A percentile compares a stretch with the other conserved stretches of the same genome.
phyloP scores from a whole-genome alignment of 2,888 invertebrate species.

The Eupithecia subfuscata region DNA sequence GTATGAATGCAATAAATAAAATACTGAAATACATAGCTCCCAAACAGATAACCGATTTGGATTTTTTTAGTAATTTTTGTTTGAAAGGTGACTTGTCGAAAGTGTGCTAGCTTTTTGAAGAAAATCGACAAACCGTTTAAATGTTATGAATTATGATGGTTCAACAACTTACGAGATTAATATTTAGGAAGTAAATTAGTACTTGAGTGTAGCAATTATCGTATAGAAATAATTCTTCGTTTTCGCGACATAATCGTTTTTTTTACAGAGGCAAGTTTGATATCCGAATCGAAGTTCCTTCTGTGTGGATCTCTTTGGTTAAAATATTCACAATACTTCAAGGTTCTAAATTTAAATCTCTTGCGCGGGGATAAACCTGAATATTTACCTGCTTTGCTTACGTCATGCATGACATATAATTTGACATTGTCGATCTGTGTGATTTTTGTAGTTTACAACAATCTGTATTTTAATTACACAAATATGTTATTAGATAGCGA shows the following conservation, averaged over 20 bases:
- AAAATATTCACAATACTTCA: not conserved
- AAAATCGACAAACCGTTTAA: no score
- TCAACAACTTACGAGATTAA: no score
- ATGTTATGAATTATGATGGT: no score
- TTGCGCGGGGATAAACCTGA: not conserved
- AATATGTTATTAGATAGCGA: constrained; percentile 66
- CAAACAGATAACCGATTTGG: no score
- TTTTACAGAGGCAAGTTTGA: not conserved
- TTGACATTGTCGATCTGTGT: not conserved
- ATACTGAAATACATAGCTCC: no score
- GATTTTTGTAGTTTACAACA: not conserved
- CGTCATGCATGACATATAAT: not conserved
- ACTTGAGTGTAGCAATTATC: not conserved
- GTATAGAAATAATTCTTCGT: not conserved
- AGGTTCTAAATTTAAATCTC: not conserved
- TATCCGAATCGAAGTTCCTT: not conserved
- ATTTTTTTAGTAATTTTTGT: no score
- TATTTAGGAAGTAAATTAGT: no score
- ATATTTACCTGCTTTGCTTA: not conserved
- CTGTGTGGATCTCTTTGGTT: not conserved
- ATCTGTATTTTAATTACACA: not conserved
- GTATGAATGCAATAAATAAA: no score
- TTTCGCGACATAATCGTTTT: not conserved
- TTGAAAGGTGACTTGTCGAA: no score
- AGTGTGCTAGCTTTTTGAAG: no score